Evolutionary conservation across 2,888 invertebrate species (phyloP).

Genomic region (Paralinhomoeus sp.): DNA sequence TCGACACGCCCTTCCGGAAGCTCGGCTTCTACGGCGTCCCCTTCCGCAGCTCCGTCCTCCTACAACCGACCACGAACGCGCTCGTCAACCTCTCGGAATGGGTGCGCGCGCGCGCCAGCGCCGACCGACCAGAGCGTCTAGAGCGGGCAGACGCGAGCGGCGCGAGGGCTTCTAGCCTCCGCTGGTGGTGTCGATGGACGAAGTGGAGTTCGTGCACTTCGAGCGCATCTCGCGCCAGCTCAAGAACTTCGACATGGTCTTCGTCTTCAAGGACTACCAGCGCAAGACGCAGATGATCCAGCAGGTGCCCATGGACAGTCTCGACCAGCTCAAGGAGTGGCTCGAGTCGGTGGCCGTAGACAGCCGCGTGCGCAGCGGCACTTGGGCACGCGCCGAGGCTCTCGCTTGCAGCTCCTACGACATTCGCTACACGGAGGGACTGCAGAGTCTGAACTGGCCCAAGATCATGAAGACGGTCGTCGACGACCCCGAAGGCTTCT

Average conservation of each 20-base stretch:
- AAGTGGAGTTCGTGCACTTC: slow-evolving; percentile 91
- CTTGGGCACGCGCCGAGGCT: too few relatives aligned
- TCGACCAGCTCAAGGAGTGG: slow-evolving; percentile 99
- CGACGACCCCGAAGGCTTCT: slow-evolving; percentile 94
- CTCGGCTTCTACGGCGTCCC: slow-evolving; percentile 94
- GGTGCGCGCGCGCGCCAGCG: slow-evolving; percentile 32
- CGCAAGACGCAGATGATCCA: slow-evolving; percentile 86
- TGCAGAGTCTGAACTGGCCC: slow-evolving; percentile 93
- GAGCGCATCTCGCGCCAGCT: slow-evolving; percentile 94
- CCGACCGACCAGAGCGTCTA: too few relatives aligned
- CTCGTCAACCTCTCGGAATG: slow-evolving; percentile 90
- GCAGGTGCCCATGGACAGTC: slow-evolving; percentile 95
- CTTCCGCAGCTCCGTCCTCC: slow-evolving; percentile 70
- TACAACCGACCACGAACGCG: slow-evolving; percentile 87
- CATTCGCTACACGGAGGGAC: slow-evolving; percentile 87
- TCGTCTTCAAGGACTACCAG: slow-evolving; percentile 91
- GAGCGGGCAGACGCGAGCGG: too few relatives aligned
- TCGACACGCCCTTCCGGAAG: slow-evolving; percentile 93
- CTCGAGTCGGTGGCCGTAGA: slow-evolving; percentile 49
- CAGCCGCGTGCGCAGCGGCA: background rate
- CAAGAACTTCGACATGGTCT: slow-evolving; percentile 98
- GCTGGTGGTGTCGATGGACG: slow-evolving; percentile 88
- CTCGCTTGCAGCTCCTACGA: slow-evolving; percentile 50
- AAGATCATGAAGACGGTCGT: slow-evolving; percentile 99
- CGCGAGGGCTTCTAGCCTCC: slow-evolving; percentile 45